Base-by-base conservation (phyloP, 2,888 invertebrate species). In the Acleris literana region DNA sequence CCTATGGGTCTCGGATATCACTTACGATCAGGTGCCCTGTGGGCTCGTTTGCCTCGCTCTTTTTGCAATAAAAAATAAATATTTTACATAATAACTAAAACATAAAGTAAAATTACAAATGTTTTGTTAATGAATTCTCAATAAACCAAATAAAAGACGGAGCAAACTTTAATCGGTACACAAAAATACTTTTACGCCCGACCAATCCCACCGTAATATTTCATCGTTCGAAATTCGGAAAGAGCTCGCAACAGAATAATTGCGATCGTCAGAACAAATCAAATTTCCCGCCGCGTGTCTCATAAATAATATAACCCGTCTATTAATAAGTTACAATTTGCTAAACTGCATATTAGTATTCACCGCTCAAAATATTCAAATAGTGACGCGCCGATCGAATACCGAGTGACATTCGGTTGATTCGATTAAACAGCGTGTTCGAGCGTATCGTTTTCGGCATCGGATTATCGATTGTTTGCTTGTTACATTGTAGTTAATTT, bases 321-420 rank as follows among this genome's bases (percentile, higher is more conserved):
- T 73, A 71, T 68, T 72, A 78, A 80, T 80, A 82, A 86, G 84
- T 81, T 82, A 88, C 86, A 86, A 86, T 87, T 85, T 83, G 87
- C 86, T 88, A 86, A 89, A 87, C 87, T 87, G 84, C 82, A 79
- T 78, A 86, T 88, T 87, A 88, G 86, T 86, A 88, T 88, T 84
- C 89, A 77, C 71, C 68, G 76, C 77, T 79, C 84, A 81, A 86
- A 86, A 87, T 90, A 92, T 91, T 91, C 90, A 90, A 90, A 92
- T 90, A 85, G 86, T 81, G 81, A 76, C 73, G 77, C 83, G 86
- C 83, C 83, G 82, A 79, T 76, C 79, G 88, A 87, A 90, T 88
- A 84, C 84, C 74, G 74, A 86, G 84, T 83, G 81, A 80, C 79
- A 80, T 77, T 80, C 80, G 72, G 76, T 69, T 72, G 76, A 79